Evolutionary conservation across 2,888 invertebrate genomes (phyloP).

Genomic region (Bhutanitis thaidina): DNA sequence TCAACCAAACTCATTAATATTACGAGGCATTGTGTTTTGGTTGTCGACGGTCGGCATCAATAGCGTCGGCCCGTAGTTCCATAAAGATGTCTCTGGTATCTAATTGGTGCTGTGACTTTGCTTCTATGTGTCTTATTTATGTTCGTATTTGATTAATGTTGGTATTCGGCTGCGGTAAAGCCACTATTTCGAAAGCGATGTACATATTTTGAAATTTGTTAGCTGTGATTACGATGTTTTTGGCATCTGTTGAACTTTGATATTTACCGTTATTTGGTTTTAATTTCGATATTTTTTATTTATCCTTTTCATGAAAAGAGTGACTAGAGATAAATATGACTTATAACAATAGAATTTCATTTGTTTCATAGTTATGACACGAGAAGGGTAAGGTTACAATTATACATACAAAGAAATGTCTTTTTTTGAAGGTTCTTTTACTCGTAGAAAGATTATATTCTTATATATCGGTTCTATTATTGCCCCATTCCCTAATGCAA

Average conservation of each 20-base stretch:
- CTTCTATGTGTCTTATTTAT: constrained; percentile 27
- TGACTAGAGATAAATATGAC: too few relatives aligned
- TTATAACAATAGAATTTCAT: too few relatives aligned
- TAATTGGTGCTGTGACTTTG: constrained; percentile 37
- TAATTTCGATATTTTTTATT: too few relatives aligned
- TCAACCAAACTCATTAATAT: constrained; percentile 44
- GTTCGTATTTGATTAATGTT: constrained; percentile 20
- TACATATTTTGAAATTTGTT: constrained; percentile 9
- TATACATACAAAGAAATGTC: too few relatives aligned
- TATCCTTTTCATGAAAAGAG: too few relatives aligned
- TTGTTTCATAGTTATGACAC: too few relatives aligned
- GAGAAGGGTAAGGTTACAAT: too few relatives aligned
- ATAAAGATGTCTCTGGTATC: constrained; percentile 33
- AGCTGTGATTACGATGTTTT: neutral
- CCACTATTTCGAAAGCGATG: constrained; percentile 7
- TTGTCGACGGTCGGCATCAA: constrained; percentile 32
- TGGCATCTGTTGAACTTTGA: neutral
- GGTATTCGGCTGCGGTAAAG: constrained; percentile 9
- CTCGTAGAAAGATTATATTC: too few relatives aligned
- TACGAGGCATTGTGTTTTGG: constrained; percentile 44
- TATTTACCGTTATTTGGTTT: too few relatives aligned
- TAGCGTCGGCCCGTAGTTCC: constrained; percentile 34
- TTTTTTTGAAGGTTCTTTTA: too few relatives aligned
- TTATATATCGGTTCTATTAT: too few relatives aligned
- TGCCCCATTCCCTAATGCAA: too few relatives aligned